Conservation (phyloP, 2,888 invertebrate species). For the Clepsis dumicolana region DNA sequence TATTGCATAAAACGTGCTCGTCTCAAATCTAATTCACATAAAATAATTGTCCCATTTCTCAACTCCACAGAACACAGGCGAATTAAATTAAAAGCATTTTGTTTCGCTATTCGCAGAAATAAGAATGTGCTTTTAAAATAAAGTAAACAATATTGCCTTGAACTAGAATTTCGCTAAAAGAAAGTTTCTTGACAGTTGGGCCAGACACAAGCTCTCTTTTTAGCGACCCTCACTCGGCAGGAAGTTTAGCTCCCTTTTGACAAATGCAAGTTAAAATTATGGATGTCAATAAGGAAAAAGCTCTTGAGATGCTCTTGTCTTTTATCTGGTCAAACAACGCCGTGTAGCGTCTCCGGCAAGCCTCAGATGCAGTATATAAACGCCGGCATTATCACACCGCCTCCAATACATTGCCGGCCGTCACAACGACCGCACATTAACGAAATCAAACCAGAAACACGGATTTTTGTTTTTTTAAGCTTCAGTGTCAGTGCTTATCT, state of each 20-base stretch:
- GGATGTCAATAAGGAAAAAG: constrained; percentile 41
- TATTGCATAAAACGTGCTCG: constrained; percentile 30
- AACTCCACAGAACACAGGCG: constrained; percentile 16
- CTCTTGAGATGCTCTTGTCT: constrained; percentile 29
- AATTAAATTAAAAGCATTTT: constrained; percentile 20
- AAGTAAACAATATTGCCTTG: constrained; percentile 18
- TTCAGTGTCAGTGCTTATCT: constrained; percentile 73
- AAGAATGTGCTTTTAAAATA: constrained; percentile 2
- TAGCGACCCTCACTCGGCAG: constrained; percentile 7
- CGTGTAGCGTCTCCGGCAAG: constrained; percentile 68
- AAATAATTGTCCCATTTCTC: constrained; percentile 33
- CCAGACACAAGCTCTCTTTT: constrained; percentile 11
- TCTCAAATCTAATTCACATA: constrained; percentile 31
- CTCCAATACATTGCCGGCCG: constrained; percentile 80
- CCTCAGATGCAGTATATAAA: constrained; percentile 73
- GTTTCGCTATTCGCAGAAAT: constrained; percentile 1
- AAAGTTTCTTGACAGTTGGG: constrained; percentile 6
- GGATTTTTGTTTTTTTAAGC: constrained; percentile 55
- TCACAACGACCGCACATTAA: constrained; percentile 74
- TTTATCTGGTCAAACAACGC: constrained; percentile 50
- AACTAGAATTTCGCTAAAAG: constrained; percentile 24
- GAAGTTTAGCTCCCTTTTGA: constrained; percentile 21
- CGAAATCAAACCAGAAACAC: constrained; percentile 56
- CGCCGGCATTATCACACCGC: constrained; percentile 69
- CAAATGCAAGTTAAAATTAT: constrained; percentile 34